These are phyloP conservation scores for Formica exsecta DNA, from an alignment of 1,140 invertebrate species.

Conservation along the genomic window DNA sequence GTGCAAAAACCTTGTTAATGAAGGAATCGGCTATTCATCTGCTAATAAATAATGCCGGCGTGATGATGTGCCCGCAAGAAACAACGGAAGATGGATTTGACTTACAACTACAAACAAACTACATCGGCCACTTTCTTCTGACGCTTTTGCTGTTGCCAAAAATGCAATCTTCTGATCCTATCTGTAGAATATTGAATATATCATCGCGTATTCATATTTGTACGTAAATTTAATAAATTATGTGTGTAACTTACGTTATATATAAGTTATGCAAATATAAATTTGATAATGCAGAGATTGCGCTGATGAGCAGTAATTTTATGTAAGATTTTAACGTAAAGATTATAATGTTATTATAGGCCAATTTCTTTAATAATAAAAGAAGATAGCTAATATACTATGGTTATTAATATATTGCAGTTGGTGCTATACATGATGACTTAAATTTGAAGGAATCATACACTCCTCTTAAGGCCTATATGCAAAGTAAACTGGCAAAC, in stretches of 20 bases:
- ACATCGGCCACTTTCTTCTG: conserved; percentile 94
- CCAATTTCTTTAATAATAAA: neutral
- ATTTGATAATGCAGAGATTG: neutral
- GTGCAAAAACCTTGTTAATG: conserved; percentile 88
- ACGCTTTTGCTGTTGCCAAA: conserved; percentile 92
- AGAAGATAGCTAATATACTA: neutral
- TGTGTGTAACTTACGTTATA: too few species aligned
- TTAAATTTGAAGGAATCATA: conserved; percentile 90
- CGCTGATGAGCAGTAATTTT: neutral
- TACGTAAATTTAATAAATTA: conserved; percentile 1
- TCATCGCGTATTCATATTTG: conserved; percentile 84
- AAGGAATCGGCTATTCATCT: conserved; percentile 89
- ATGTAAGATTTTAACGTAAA: too few species aligned
- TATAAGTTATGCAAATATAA: neutral
- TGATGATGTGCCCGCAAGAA: conserved; percentile 90
- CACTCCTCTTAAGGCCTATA: conserved; percentile 88
- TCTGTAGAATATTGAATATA: conserved; percentile 90
- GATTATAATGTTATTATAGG: neutral
- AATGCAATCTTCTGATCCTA: conserved; percentile 87
- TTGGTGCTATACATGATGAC: conserved; percentile 90
- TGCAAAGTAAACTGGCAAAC: conserved; percentile 92
- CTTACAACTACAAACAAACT: conserved; percentile 92
- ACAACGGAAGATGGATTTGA: conserved; percentile 93
- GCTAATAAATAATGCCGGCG: conserved; percentile 94
- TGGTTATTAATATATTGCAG: conserved; percentile 71